Evolutionary conservation across 2,113 vertebrate genomes (phyloP).

Genomic region (Mesocricetus auratus): DNA sequence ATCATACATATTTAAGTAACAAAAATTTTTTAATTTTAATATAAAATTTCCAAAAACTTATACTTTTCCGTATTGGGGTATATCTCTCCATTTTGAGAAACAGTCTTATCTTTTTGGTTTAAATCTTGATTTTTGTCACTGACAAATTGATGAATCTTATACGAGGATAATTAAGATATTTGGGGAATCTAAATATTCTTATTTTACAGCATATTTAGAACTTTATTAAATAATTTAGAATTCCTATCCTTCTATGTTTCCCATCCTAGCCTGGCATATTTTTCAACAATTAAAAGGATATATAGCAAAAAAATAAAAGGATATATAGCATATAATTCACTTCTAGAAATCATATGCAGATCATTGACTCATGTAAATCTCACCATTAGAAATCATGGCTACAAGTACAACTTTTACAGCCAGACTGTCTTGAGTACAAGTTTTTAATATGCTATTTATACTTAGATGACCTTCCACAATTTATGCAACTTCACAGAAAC

Average conservation of each 20-base stretch:
- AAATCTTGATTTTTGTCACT: conserved; percentile 28
- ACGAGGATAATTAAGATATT: conserved; percentile 22
- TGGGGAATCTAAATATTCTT: conserved; percentile 12
- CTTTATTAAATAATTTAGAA: conserved; percentile 52
- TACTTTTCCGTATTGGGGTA: background rate
- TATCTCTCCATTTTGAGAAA: conserved; percentile 15
- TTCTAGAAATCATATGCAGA: background rate
- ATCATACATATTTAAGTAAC: background rate
- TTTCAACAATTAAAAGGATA: conserved; percentile 11
- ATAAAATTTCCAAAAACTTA: background rate
- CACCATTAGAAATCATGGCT: background rate
- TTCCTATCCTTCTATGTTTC: background rate
- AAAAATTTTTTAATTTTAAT: conserved; percentile 31
- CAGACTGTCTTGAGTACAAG: conserved; percentile 14
- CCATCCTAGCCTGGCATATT: background rate
- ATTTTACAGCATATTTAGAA: background rate
- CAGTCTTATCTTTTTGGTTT: background rate
- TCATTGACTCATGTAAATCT: conserved; percentile 3
- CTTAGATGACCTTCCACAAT: background rate
- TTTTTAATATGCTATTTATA: conserved; percentile 44
- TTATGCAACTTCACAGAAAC: conserved; percentile 49
- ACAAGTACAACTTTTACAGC: conserved; percentile 40
- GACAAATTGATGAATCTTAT: background rate
- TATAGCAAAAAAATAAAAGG: background rate
- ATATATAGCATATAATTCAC: background rate